Evolutionary conservation across 1,140 invertebrate species (phyloP), one percentile per base, ranked within the genome.

Genomic region (Chionoecetes opilio): DNA sequence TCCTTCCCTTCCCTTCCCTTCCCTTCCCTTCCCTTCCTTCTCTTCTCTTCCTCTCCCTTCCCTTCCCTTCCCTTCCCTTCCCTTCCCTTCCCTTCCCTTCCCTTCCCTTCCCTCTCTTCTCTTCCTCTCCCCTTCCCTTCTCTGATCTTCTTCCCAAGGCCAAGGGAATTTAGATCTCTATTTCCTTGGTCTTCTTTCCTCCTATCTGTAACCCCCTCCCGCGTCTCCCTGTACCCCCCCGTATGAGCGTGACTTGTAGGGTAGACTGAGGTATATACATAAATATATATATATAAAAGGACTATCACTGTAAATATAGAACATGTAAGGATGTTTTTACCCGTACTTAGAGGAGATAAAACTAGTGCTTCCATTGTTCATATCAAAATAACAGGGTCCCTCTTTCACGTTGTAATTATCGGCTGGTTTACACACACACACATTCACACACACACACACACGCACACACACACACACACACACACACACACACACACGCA

Each of bases 211-310:
- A n/a, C 31, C 34, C 29, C 88, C 88, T 6, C 88, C 88, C 5
- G 34, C 6, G 14, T n/a, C 89, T 63, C 89, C 38, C 89, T 32
- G 37, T 63, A 0, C 89, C 89, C 17, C 90, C 31, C 75, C 53
- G 31, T 34, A 29, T 75, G n/a, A 75, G 0, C 63, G 63, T 75
- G n/a, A 75, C 63, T 2, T 21, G 29, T 46, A 38, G 29, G 26
- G 38, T 90, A 90, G n/a, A 53, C 53, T 29, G n/a, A 29, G 31
- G 53, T 92, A 92, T 38, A 92, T 92, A 92, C 31, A 90, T 90
- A 89, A 63, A 91, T 82, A 91, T 91, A 91, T 63, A 91, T 91
- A 82, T 37, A 84, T 92, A 92, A 82, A 75, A 75, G 63, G 21
- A 75, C 63, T 75, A 75, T 75, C n/a, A n/a, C 21, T 75, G 63